Evolutionary conservation across 2,888 invertebrate genomes (phyloP).

Genomic region (Drosophila cognata): DNA sequence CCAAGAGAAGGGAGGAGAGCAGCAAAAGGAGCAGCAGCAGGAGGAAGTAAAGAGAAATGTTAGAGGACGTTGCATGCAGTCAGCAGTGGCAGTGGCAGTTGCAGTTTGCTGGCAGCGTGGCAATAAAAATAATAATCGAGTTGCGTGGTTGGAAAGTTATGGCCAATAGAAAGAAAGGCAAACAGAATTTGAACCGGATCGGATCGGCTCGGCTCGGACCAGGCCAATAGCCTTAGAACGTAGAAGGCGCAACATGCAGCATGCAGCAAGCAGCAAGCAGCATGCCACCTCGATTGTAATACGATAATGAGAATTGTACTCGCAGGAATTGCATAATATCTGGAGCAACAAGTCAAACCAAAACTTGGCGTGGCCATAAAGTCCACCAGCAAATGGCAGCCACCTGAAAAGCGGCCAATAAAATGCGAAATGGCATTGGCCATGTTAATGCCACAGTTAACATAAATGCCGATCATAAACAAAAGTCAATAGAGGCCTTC

Average conservation of each 20-base stretch:
- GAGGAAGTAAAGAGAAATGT: not conserved
- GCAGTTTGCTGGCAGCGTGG: conserved; percentile 15
- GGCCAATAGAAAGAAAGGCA: conserved; percentile 73
- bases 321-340: conserved; percentile 52
- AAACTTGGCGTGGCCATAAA: conserved; percentile 17
- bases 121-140: conserved; percentile 76
- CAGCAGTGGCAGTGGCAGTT: not conserved
- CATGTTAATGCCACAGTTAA: conserved; percentile 38
- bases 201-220: conserved; percentile 10
- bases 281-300: conserved; percentile 58
- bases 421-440: conserved; percentile 47
- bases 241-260: conserved; percentile 1
- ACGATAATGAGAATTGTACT: conserved; percentile 67
- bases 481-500: conserved; percentile 30
- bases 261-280: not conserved
- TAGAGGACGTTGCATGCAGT: conserved; percentile 14
- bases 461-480: conserved; percentile 44
- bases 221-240: conserved; percentile 22
- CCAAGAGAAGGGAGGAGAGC: not conserved
- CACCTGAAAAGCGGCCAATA: conserved; percentile 16
- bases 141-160: conserved; percentile 77
- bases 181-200: conserved; percentile 40
- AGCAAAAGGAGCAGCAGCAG: conserved; percentile 5
- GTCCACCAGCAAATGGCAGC: conserved; percentile 16
- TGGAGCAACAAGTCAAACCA: conserved; percentile 35